Percentiles rank a stretch among this genome's conserved stretches.
Evolutionary conservation across 2,888 invertebrate species (phyloP).

Genomic region (Brenthis daphne): DNA sequence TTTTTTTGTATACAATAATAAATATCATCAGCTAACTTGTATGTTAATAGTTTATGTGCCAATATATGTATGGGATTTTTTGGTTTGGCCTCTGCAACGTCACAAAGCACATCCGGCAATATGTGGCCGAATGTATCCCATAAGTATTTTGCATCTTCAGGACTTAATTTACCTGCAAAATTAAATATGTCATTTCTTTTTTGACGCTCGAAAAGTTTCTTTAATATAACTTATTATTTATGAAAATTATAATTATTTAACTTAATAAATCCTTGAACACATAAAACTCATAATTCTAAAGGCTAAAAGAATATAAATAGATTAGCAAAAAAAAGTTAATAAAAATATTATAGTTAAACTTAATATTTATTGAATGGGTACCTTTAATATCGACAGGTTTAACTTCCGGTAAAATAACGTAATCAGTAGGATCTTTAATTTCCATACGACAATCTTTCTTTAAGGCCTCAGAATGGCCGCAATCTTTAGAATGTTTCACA

Average conservation of each 20-base stretch:
- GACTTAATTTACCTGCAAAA: constrained; percentile 52
- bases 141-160: constrained; percentile 56
- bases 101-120: constrained; percentile 57
- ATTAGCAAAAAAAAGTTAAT: not conserved
- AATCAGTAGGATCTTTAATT: constrained; percentile 47
- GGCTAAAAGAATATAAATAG: not conserved
- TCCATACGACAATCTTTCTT: constrained; percentile 49
- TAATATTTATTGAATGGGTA: constrained; percentile 14
- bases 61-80: constrained; percentile 65
- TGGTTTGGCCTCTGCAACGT: constrained; percentile 50
- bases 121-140: constrained; percentile 63
- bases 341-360: no score
- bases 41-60: constrained; percentile 58
- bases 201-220: not conserved
- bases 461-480: constrained; percentile 52
- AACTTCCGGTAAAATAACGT: constrained; percentile 49
- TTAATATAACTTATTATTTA: not conserved
- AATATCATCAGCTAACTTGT: constrained; percentile 52
- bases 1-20: not conserved
- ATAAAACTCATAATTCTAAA: no score
- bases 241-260: no score
- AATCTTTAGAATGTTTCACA: constrained; percentile 52
- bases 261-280: no score
- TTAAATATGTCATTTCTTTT: not conserved
- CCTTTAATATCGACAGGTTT: constrained; percentile 51